Evolutionary conservation across 1,140 invertebrate genomes (phyloP), one percentile per base, ranked within the genome.

Genomic region (Archivesica marissinica): DNA sequence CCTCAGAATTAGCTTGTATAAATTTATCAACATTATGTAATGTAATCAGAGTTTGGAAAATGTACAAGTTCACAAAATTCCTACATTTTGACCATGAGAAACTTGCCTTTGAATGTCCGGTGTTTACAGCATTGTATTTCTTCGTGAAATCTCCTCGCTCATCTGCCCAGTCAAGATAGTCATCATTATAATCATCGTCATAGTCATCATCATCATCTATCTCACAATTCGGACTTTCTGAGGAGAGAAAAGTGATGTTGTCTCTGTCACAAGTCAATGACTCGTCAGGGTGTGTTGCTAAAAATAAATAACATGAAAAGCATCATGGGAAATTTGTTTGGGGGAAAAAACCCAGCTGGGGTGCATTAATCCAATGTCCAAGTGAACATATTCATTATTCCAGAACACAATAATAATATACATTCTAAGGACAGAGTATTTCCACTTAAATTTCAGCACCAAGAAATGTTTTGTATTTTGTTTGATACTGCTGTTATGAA

Each of bases 61-160:
- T 50, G 44, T 50, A 50, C 20, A 11, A 50, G 9, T 11, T 50
- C 11, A 33, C 17, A 79, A 4, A 28, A n/a, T 64, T 61, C 13
- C 4, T 2, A 47, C 2, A 17, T 38, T 78, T 59, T 11, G 3
- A 7, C 25, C 13, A 41, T 35, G 9, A 80, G 11, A 52, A 30
- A 64, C 28, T 59, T 2, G 25, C 56, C 23, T 39, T 33, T 28
- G 44, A 47, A 39, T 64, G 50, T 11, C 72, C 38, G 15, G 17
- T 30, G 20, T 47, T 44, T 3, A 54, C 39, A 39, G 93, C 87
- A 85, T 92, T 92, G 15, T 92, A 89, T 54, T 89, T 92, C 85
- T 94, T 94, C 2, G 93, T 94, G 44, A 94, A 92, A 86, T 93
- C 92, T 90, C 88, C 85, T n/a, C 75, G 76, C 35, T 87, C 82